Base-by-base conservation (phyloP, 2,888 invertebrate species). In the Drosophila anomalata region DNA sequence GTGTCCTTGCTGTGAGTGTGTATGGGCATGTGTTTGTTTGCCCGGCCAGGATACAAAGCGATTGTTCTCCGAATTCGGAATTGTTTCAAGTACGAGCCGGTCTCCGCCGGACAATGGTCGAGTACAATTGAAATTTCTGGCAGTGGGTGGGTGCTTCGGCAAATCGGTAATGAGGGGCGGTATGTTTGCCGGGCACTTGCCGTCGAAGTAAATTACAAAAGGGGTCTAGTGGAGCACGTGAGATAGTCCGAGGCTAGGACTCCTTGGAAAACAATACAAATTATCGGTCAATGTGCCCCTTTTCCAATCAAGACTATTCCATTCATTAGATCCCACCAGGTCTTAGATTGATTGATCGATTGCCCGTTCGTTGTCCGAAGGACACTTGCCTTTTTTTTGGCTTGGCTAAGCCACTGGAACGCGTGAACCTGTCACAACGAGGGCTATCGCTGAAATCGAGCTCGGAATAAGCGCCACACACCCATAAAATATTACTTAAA, bases 1-100 rank as follows among this genome's bases (percentile, higher is more conserved):
- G 84, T 86, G 77, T 82, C 77, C 79, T 79, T 73, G 73, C 65
- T 63, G 47, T 46, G 24, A 52, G 41, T 12, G n/a, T 53, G 11
- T 26, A 14, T 17, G 17, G 17, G 51, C 29, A 26, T 42, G 29
- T 26, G 11, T 42, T 22, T 8, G n/a, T 12, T n/a, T 29, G 42
- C 17, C 17, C 20, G 11, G 26, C 57, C 24, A 53, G 70, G 36
- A 63, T 33, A 72, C 63, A 42, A 48, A 42, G 47, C 29, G 22
- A 53, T 31, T 68, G 69, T 31, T 56, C 46, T 20, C 14, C 17
- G 69, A 42, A 29, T 29, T 63, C 26, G 12, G 6, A 41, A 33
- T 12, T 22, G 42, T 20, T 52, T 44, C 9, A n/a, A 44, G 68
- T 33, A 29, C 7, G 4, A 17, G 20, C 36, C 36, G 5, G 9